Conservation (phyloP, 2,113 vertebrate species). For the Guaruba guarouba region DNA sequence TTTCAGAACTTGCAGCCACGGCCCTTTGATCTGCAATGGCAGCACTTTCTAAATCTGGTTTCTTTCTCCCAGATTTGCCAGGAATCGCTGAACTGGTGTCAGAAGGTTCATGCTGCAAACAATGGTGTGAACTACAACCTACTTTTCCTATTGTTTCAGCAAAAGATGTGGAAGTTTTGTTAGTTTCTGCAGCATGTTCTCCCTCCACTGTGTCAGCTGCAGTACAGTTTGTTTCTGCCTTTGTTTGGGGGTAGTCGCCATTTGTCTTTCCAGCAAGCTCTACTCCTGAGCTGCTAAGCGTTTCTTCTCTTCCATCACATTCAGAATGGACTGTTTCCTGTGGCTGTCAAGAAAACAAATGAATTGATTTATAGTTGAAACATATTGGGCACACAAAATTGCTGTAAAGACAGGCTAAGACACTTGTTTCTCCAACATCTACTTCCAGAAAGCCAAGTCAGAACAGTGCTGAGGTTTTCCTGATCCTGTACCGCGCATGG, state of each 20-base stretch:
- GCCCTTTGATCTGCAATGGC: not conserved
- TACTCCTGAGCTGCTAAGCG: not conserved
- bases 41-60: conserved; percentile 6
- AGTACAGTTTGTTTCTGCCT: not conserved
- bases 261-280: not conserved
- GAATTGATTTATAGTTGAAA: not conserved
- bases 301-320: not conserved
- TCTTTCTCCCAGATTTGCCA: not conserved
- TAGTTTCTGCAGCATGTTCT: not conserved
- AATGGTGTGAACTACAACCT: not conserved
- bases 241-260: not conserved
- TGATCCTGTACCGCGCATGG: rapidly evolving
- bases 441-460: not conserved
- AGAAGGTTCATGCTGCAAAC: conserved; percentile 9
- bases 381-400: not conserved
- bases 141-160: conserved; percentile 7
- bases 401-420: not conserved
- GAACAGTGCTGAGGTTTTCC: not conserved
- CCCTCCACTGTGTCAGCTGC: not conserved
- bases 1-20: not conserved
- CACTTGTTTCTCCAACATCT: not conserved
- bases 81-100: not conserved
- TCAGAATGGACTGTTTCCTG: conserved; percentile 6
- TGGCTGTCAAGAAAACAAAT: conserved; percentile 41
- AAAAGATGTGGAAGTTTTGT: not conserved